Percentiles rank a stretch among this genome's conserved stretches.
phyloP scores from a whole-genome alignment of 2,888 invertebrate species.

The Pammene aurita region DNA sequence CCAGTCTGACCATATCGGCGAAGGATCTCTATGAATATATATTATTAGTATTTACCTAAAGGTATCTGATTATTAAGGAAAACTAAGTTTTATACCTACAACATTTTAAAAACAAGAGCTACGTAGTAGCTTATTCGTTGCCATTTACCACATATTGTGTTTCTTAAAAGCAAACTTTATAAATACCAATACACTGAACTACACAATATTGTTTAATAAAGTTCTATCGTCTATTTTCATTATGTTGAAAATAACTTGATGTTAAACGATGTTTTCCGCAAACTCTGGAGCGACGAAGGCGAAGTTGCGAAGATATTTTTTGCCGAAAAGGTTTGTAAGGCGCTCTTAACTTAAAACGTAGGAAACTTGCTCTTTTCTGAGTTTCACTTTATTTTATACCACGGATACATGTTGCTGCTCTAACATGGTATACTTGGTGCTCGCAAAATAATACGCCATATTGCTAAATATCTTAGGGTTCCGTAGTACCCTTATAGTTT shows the following conservation, averaged over 20 bases:
- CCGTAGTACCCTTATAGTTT: no score
- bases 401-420: conserved; percentile 3
- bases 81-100: no score
- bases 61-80: no score
- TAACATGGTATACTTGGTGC: neutral
- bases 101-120: no score
- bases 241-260: conserved; percentile 28
- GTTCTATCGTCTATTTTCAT: conserved; percentile 15
- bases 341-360: conserved; percentile 30
- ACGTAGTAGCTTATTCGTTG: no score
- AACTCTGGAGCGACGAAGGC: conserved; percentile 10
- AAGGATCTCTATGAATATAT: no score
- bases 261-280: conserved; percentile 13
- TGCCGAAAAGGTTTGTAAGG: conserved; percentile 33
- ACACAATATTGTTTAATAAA: neutral
- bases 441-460: neutral
- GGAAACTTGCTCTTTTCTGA: conserved; percentile 36
- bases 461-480: no score
- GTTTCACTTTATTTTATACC: conserved; percentile 20
- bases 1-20: no score
- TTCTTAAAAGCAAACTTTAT: no score
- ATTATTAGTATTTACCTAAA: no score
- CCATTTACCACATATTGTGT: no score
- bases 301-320: conserved; percentile 32
- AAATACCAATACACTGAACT: neutral